Conservation (phyloP, 2,113 vertebrate species). For the Haemorhous mexicanus region DNA sequence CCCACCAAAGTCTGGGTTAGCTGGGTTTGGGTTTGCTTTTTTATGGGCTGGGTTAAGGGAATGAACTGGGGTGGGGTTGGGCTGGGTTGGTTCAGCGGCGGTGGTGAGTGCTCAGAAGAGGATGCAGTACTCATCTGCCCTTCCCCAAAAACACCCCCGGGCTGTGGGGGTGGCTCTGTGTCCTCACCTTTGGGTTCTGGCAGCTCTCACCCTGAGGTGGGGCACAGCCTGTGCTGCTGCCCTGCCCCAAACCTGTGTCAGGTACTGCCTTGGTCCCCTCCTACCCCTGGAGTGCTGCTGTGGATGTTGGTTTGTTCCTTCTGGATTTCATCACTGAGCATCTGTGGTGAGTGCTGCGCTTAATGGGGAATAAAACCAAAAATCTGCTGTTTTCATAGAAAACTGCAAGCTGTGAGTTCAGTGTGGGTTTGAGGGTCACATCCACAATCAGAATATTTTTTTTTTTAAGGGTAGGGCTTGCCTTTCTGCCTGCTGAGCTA, state of each 20-base stretch:
- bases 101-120: fast-evolving
- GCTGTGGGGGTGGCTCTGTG: fast-evolving
- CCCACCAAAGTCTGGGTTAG: fast-evolving
- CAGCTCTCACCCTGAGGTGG: fast-evolving
- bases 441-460: fast-evolving
- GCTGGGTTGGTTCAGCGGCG: fast-evolving
- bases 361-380: fast-evolving
- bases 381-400: fast-evolving
- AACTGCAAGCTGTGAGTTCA: fast-evolving
- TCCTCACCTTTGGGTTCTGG: fast-evolving
- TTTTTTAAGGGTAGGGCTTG: not conserved
- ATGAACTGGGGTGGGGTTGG: fast-evolving
- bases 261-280: fast-evolving
- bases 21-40: no score
- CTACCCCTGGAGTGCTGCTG: fast-evolving
- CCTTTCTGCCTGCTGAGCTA: not conserved
- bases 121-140: fast-evolving
- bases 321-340: fast-evolving
- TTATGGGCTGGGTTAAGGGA: not conserved
- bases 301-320: not conserved
- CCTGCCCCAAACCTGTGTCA: fast-evolving
- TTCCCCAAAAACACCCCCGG: fast-evolving
- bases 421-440: not conserved
- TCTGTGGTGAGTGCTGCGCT: not conserved
- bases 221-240: not conserved